Percentiles rank a stretch among this genome's conserved stretches.
These are phyloP conservation scores for Rhopilema esculentum DNA, from an alignment of 30 jellyfish, hydroid and myxozoan genomes.

Conservation along the genomic window DNA sequence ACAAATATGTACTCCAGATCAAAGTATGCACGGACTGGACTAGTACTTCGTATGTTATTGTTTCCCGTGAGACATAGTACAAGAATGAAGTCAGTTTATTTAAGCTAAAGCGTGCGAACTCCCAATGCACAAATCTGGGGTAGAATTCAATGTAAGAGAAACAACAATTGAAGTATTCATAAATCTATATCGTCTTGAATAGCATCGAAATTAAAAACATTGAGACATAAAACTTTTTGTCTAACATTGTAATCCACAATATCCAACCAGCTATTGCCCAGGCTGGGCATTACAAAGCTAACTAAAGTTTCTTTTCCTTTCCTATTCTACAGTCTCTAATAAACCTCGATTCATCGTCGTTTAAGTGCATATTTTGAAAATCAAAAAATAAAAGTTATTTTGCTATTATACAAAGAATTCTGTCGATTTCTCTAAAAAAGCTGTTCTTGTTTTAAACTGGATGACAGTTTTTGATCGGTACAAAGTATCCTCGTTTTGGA, in stretches of 20 bases:
- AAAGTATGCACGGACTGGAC: no score
- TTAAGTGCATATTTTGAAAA: neutral
- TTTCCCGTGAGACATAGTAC: neutral
- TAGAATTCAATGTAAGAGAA: neutral
- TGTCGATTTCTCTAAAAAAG: neutral
- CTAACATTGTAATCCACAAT: neutral
- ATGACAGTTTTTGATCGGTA: conserved; percentile 90
- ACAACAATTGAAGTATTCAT: neutral
- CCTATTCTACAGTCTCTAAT: neutral
- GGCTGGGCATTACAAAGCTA: neutral
- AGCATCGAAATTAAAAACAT: neutral
- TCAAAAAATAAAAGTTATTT: neutral
- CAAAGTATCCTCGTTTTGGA: conserved; percentile 91
- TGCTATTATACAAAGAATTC: neutral
- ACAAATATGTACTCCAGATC: neutral
- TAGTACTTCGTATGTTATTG: no score
- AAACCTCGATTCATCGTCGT: neutral
- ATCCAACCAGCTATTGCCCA: neutral
- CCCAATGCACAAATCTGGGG: neutral
- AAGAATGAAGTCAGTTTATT: neutral
- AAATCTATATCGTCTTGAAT: neutral
- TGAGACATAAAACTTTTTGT: neutral
- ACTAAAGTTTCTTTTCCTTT: neutral
- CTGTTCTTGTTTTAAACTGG: conserved; percentile 56
- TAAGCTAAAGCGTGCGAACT: neutral